Base-by-base conservation (phyloP, 2,888 invertebrate genomes). In the Drosophila cracens region DNA sequence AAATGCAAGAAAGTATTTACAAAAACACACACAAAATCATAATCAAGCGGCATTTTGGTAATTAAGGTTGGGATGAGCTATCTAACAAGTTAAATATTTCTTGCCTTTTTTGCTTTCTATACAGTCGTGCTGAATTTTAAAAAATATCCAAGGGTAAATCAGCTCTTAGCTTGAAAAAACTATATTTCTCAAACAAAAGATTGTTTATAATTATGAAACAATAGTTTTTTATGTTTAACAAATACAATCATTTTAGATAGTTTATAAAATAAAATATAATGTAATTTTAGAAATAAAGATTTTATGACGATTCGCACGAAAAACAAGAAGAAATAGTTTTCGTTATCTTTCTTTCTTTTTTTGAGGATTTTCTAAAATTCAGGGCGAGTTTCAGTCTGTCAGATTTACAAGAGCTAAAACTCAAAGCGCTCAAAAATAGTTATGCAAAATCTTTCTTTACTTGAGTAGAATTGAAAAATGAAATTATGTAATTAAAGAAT, bases 311-410 rank as follows among this genome's bases (percentile, higher is more conserved):
- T 36, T 18, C 6, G 36, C 5, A 33, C 34, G 2, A 33, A 36
- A 36, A 36, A 6, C 16, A n/a, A n/a, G 8, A 8, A n/a, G 1
- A 40, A n/a, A 0, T n/a, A 10, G 4, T 40, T 10, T 0, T 38
- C n/a, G 0, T 10, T n/a, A n/a, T n/a, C 0, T 2, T 21, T 21
- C 11, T 0, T 1, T 21, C 0, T 4, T 21, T 43, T 21, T 21
- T 43, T 0, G 6, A 13, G 1, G 6, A 43, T 43, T 43, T 43
- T 21, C 1, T 7, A 43, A 43, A 13, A 7, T 21, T 21, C 13
- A 1, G 1, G 0, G 0, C 4, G 13, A 46, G 13, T 7, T 13
- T 43, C 1, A 21, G 6, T 1, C 21, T 13, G 25, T 25, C 25
- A 1, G 25, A 25, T 25, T 25, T 25, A 25, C 25, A 25, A 25